phyloP scores from a whole-genome alignment of 2,113 vertebrate species.

The Procavia capensis region DNA sequence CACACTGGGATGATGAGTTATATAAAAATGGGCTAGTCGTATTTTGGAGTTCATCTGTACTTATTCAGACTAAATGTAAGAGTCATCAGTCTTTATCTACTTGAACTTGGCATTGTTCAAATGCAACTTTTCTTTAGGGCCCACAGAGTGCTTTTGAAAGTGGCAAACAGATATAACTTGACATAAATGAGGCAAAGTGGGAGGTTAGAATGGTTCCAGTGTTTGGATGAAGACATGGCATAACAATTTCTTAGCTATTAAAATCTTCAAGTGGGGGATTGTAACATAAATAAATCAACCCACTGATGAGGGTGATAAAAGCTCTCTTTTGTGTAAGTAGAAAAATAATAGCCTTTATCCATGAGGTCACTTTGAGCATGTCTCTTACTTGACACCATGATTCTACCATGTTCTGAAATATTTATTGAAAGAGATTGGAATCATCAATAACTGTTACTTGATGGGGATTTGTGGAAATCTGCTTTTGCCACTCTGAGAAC shows the following conservation, averaged over 20 bases:
- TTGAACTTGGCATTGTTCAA: background rate
- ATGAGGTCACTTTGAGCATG: conserved; percentile 62
- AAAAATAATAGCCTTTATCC: conserved; percentile 61
- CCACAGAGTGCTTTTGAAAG: conserved; percentile 7
- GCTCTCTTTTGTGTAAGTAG: conserved; percentile 43
- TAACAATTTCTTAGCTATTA: conserved; percentile 41
- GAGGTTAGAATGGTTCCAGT: background rate
- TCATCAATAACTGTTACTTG: conserved; percentile 80
- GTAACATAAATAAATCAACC: conserved; percentile 58
- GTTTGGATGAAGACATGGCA: conserved; percentile 14
- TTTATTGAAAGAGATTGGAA: conserved; percentile 79
- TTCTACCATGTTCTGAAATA: conserved; percentile 77
- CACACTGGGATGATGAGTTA: background rate
- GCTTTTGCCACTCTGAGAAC: conserved; percentile 62
- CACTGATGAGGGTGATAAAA: conserved; percentile 47
- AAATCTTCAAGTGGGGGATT: conserved; percentile 32
- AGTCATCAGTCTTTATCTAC: background rate
- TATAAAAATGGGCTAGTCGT: background rate
- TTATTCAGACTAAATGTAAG: background rate
- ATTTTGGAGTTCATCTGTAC: background rate
- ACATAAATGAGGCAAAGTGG: conserved; percentile 34
- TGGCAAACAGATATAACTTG: background rate
- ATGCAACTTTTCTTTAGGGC: background rate
- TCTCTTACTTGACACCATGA: conserved; percentile 71
- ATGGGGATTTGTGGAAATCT: conserved; percentile 79